These are phyloP conservation scores for Sympetrum striolatum DNA, from an alignment of 2,888 invertebrate species.

Conservation along the genomic window DNA sequence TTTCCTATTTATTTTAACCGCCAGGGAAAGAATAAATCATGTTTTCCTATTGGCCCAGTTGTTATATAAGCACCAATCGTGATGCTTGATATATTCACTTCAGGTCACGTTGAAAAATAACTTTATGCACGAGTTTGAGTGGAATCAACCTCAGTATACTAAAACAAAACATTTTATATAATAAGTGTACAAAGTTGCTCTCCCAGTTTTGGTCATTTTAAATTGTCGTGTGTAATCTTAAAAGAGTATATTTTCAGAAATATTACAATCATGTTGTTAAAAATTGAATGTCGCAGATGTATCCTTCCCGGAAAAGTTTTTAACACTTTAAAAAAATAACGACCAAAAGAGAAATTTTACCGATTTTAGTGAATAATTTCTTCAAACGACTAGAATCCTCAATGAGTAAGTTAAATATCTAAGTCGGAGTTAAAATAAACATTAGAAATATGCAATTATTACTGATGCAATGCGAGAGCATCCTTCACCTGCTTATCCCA, in stretches of 20 bases:
- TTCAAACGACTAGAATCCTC: background rate
- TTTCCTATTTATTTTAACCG: background rate
- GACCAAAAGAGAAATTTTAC: no score
- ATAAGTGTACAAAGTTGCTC: no score
- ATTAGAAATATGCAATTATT: background rate
- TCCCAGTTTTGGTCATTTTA: no score
- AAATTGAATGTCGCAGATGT: no score
- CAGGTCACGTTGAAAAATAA: background rate
- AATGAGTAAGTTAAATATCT: background rate
- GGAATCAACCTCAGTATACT: background rate
- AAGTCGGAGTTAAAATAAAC: background rate
- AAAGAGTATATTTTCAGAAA: no score
- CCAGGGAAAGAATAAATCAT: background rate
- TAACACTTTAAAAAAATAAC: no score
- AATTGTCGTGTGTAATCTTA: no score
- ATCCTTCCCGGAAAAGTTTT: no score
- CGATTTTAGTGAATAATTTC: background rate
- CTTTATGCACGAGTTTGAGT: background rate
- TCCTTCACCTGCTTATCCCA: conserved; percentile 11
- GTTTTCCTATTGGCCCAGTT: background rate
- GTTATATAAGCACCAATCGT: background rate
- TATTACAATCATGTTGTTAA: no score
- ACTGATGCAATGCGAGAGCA: background rate
- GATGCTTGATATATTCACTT: background rate
- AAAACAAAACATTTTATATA: no score